phyloP scores from a whole-genome alignment of 2,888 invertebrate species.

The Metacarcinus magister region DNA sequence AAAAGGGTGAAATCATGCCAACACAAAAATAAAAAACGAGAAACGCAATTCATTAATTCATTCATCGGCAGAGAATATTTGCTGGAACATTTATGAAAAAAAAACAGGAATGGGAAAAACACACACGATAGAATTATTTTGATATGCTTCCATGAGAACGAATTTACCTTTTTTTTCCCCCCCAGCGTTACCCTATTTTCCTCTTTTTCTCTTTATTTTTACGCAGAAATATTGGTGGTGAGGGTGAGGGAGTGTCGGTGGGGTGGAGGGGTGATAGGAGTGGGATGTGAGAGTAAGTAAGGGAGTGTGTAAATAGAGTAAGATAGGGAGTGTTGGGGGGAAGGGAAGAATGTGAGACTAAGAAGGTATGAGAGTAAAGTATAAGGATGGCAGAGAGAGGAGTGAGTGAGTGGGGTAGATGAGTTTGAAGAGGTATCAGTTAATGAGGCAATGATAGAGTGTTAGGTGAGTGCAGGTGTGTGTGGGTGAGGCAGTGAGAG shows the following conservation, averaged over 20 bases:
- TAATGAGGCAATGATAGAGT: no score
- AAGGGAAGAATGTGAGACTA: background rate
- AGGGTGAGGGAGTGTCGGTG: background rate
- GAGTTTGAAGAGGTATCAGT: background rate
- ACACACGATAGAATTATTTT: no score
- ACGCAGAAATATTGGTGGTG: no score
- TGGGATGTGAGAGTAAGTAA: background rate
- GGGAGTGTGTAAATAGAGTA: background rate
- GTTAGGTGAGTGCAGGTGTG: background rate
- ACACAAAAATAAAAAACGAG: no score
- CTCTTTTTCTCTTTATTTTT: background rate
- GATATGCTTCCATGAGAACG: background rate
- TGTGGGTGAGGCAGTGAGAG: background rate
- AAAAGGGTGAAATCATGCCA: background rate
- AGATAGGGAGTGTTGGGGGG: background rate
- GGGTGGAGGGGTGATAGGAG: background rate
- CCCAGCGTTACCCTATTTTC: background rate
- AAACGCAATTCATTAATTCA: no score
- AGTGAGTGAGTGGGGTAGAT: constrained; percentile 41
- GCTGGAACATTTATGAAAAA: no score
- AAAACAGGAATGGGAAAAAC: no score
- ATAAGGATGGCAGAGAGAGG: background rate
- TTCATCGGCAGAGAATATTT: no score
- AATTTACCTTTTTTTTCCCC: background rate
- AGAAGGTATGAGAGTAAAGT: background rate